Conservation (phyloP, 2,797 vertebrate species). For the Apogon talboti region DNA sequence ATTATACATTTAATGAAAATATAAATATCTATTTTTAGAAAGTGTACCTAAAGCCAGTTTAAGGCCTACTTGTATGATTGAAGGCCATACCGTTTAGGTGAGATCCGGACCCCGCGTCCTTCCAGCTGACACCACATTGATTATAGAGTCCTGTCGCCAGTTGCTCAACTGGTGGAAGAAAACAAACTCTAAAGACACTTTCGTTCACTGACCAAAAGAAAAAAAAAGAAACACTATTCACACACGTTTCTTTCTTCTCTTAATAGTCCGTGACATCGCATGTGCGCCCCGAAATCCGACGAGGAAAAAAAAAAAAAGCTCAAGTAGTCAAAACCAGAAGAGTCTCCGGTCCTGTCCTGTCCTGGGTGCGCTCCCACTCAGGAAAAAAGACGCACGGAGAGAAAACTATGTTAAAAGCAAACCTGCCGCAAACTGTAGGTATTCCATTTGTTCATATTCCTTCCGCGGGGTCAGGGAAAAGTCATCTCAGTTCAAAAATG, state of each 20-base stretch:
- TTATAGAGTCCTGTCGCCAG: conserved; percentile 74
- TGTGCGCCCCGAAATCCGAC: conserved; percentile 33
- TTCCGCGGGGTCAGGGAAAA: conserved; percentile 5
- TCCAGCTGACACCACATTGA: conserved; percentile 86
- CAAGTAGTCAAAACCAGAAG: conserved; percentile 38
- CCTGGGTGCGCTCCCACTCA: conserved; percentile 36
- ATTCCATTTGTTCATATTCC: conserved; percentile 52
- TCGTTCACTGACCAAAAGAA: not conserved
- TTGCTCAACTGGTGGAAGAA: conserved; percentile 64
- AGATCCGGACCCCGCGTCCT: conserved; percentile 86
- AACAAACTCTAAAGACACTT: conserved; percentile 38
- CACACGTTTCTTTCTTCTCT: conserved; percentile 51
- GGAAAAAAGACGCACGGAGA: not conserved
- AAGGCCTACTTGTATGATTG: conserved; percentile 10
- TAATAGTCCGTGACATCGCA: conserved; percentile 67
- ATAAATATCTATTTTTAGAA: not conserved
- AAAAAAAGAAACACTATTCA: not conserved
- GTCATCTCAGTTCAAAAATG: conserved; percentile 45
- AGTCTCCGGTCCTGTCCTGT: conserved; percentile 12
- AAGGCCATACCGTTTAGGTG: conserved; percentile 84
- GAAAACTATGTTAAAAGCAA: conserved; percentile 26
- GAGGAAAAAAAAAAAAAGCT: not conserved
- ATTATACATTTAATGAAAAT: not conserved
- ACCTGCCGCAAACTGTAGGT: conserved; percentile 7
- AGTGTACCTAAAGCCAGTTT: not conserved